These are phyloP conservation scores for Odontesthes bonariensis DNA, from an alignment of 2,113 vertebrate species.

Conservation along the genomic window DNA sequence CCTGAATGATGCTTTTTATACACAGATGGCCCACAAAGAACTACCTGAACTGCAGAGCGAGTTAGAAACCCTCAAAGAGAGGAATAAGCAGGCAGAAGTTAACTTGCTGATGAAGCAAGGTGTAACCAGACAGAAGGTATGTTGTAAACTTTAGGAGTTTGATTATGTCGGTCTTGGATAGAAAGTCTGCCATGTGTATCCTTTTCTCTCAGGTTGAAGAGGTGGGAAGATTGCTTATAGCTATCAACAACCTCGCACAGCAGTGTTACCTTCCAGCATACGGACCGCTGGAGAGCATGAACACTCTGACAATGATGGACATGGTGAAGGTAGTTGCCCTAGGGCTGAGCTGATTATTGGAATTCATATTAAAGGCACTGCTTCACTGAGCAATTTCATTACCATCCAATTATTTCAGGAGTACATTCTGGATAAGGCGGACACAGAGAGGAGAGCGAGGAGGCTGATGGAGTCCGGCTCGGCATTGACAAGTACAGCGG, in stretches of 20 bases:
- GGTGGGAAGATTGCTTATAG: slow-evolving; percentile 69
- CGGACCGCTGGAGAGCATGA: slow-evolving; percentile 61
- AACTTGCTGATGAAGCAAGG: slow-evolving; percentile 65
- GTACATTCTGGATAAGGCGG: slow-evolving; percentile 80
- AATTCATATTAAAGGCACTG: not conserved
- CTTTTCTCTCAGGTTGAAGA: slow-evolving; percentile 73
- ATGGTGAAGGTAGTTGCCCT: slow-evolving; percentile 80
- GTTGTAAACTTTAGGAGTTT: not conserved
- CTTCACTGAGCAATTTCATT: not conserved
- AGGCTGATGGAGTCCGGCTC: slow-evolving; percentile 50
- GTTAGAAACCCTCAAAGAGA: slow-evolving; percentile 70
- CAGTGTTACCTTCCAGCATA: slow-evolving; percentile 76
- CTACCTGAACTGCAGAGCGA: slow-evolving; percentile 79
- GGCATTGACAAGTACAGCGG: slow-evolving; percentile 35
- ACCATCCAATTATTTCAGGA: slow-evolving; percentile 72
- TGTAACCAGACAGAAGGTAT: slow-evolving; percentile 77
- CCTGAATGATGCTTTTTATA: not conserved
- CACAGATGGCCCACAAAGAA: slow-evolving; percentile 76
- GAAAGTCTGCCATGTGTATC: not conserved
- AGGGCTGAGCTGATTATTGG: not conserved
- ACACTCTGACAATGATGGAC: slow-evolving; percentile 74
- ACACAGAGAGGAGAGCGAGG: slow-evolving; percentile 68
- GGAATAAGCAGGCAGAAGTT: slow-evolving; percentile 74
- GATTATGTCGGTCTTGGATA: not conserved
- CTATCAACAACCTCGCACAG: slow-evolving; percentile 77